A percentile compares a stretch with the other conserved stretches of the same genome.
These are phyloP conservation scores for Catharus bicknelli DNA, from an alignment of 2,113 vertebrate species.

Conservation along the genomic window DNA sequence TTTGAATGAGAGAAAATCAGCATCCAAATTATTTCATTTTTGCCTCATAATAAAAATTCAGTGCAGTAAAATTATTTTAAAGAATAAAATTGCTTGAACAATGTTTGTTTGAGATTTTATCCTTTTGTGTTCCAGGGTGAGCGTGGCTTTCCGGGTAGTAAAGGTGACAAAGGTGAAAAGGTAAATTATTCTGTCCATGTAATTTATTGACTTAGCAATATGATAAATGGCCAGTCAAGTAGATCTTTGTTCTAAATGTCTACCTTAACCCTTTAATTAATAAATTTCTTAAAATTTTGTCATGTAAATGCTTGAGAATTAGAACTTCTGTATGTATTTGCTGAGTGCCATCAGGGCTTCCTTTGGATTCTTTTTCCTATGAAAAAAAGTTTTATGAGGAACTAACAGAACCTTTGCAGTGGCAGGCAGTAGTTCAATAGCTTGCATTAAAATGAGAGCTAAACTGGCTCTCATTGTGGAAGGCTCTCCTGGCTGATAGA, in stretches of 20 bases:
- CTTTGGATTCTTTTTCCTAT: neutral
- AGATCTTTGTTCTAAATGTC: neutral
- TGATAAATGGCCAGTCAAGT: neutral
- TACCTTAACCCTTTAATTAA: neutral
- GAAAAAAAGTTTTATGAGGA: neutral
- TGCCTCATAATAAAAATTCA: neutral
- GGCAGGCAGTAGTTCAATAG: neutral
- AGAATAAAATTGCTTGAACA: neutral
- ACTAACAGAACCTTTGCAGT: neutral
- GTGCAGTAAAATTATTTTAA: neutral
- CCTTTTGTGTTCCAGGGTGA: slow-evolving; percentile 69
- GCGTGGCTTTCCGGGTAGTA: slow-evolving; percentile 66
- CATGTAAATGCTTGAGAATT: neutral
- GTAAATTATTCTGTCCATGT: slow-evolving; percentile 38
- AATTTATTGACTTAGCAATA: neutral
- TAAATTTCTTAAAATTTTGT: neutral
- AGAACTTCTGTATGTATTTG: neutral
- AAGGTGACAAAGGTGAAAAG: slow-evolving; percentile 76
- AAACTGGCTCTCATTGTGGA: neutral
- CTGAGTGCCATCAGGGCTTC: neutral
- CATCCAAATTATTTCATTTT: neutral
- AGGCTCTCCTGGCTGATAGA: neutral
- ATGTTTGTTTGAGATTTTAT: neutral
- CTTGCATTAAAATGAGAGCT: neutral
- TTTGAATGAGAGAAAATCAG: neutral